phyloP scores from a whole-genome alignment of 2,797 vertebrate species.

The Sphenopsis melanotis region DNA sequence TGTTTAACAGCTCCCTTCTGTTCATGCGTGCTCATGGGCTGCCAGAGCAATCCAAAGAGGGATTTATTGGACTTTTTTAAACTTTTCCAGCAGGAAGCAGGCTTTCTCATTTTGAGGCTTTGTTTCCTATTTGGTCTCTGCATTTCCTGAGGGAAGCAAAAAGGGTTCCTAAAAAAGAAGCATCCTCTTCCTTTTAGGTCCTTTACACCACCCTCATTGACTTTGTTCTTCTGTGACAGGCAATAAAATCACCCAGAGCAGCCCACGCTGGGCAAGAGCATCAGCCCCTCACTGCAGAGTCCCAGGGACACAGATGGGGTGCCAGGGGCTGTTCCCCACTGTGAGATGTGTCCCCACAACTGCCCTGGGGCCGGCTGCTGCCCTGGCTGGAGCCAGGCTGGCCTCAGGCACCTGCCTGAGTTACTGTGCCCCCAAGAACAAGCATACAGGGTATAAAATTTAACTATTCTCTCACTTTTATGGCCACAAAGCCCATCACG shows the following conservation, averaged over 20 bases:
- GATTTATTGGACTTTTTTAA: background rate
- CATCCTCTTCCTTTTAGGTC: background rate
- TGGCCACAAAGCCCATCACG: background rate
- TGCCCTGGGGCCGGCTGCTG: fast-evolving
- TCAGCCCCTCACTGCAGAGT: fast-evolving
- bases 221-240: background rate
- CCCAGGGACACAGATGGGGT: fast-evolving
- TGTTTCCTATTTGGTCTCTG: background rate
- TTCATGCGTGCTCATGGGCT: background rate
- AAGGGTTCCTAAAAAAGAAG: background rate
- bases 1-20: background rate
- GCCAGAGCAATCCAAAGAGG: background rate
- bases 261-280: fast-evolving
- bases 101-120: background rate
- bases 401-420: background rate
- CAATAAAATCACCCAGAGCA: background rate
- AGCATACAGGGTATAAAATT: background rate
- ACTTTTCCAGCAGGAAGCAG: background rate
- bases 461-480: background rate
- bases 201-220: background rate
- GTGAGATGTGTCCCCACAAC: fast-evolving
- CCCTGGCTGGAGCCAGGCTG: background rate
- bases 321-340: fast-evolving
- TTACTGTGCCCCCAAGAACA: background rate
- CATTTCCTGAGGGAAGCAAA: background rate